A percentile compares a stretch with the other conserved stretches of the same genome.
These are phyloP conservation scores for Sclerodermus sp. DNA, from an alignment of 2,888 invertebrate genomes.

Conservation along the genomic window DNA sequence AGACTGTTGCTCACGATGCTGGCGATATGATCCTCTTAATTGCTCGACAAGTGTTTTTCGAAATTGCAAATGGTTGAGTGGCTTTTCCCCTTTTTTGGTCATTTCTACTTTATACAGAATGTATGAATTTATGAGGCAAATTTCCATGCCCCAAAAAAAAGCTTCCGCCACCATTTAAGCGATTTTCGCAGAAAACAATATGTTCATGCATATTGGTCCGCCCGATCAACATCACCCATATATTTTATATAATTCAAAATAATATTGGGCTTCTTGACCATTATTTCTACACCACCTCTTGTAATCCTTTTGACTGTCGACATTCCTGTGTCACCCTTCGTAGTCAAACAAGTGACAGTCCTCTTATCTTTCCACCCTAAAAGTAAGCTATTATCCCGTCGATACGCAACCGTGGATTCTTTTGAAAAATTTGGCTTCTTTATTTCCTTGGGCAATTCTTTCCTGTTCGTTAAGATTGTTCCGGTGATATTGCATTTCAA, in stretches of 20 bases:
- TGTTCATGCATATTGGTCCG: slow-evolving; percentile 10
- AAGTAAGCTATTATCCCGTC: slow-evolving; percentile 7
- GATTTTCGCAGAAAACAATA: slow-evolving; percentile 10
- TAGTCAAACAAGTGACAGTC: slow-evolving; percentile 11
- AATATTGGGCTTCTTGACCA: slow-evolving; percentile 15
- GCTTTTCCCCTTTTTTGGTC: slow-evolving; percentile 15
- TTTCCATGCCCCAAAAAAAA: slow-evolving; percentile 32
- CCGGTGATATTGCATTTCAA: slow-evolving; percentile 22
- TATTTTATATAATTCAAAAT: slow-evolving; percentile 20
- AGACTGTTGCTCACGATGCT: slow-evolving; percentile 11
- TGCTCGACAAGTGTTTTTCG: slow-evolving; percentile 19
- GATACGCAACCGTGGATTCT: slow-evolving; percentile 3
- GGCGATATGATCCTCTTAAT: slow-evolving; percentile 15
- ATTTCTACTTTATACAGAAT: slow-evolving; percentile 22
- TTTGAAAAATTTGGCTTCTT: slow-evolving; percentile 18
- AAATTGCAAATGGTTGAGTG: slow-evolving; percentile 19
- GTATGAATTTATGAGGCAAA: slow-evolving; percentile 23
- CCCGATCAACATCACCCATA: slow-evolving; percentile 27
- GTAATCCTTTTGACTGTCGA: slow-evolving; percentile 11
- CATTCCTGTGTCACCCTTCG: slow-evolving; percentile 9
- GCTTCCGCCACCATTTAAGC: slow-evolving; percentile 16
- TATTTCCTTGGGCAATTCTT: slow-evolving; percentile 17
- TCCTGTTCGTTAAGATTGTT: slow-evolving; percentile 23
- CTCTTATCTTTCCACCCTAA: slow-evolving; percentile 16
- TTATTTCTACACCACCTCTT: slow-evolving; percentile 14